A percentile compares a stretch with the other conserved stretches of the same genome.
Conservation (phyloP, 2,113 vertebrate genomes). For the Lichenostomus cassidix region DNA sequence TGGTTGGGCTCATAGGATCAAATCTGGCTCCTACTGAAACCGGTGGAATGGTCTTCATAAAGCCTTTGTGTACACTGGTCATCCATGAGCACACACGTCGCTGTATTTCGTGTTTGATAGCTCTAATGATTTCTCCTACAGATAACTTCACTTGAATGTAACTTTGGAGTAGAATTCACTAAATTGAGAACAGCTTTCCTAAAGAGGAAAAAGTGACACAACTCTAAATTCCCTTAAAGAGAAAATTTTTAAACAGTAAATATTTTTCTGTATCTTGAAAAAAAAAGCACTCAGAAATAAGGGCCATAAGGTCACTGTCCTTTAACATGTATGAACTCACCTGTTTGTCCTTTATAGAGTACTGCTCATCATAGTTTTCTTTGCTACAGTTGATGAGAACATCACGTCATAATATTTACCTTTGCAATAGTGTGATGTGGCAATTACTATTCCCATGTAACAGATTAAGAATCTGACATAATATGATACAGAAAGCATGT, state of each 20-base stretch:
- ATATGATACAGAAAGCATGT: background rate
- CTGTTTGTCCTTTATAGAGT: background rate
- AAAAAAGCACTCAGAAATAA: background rate
- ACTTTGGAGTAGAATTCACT: background rate
- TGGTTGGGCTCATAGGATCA: background rate
- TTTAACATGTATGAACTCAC: background rate
- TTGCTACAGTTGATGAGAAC: background rate
- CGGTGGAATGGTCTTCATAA: background rate
- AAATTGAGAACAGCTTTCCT: background rate
- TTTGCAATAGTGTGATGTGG: background rate
- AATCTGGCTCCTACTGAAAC: background rate
- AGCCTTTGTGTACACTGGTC: background rate
- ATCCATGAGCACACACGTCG: rapidly evolving
- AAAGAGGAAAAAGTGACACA: background rate
- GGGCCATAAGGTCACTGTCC: background rate
- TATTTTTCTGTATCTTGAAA: background rate
- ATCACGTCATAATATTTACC: background rate
- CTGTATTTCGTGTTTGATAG: background rate
- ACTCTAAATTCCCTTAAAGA: background rate
- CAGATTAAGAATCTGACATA: background rate
- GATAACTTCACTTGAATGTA: background rate
- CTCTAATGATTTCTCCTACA: background rate
- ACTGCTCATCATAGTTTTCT: background rate
- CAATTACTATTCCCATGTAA: background rate
- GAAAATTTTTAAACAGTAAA: background rate